Conservation (phyloP, 1,140 invertebrate genomes). For the Ceratoteleas bidentatus region DNA sequence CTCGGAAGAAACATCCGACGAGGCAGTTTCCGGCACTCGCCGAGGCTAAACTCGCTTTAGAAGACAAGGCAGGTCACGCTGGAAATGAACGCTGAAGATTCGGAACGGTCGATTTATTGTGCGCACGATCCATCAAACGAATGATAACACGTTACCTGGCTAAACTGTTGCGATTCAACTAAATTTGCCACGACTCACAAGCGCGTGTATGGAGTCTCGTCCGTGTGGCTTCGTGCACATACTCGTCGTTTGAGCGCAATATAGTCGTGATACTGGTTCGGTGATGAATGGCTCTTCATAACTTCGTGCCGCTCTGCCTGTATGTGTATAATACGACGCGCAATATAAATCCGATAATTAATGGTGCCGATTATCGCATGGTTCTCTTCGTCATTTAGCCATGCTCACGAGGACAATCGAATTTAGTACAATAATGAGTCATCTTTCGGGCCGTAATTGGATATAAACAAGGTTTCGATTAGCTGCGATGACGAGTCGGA, state of each 20-base stretch:
- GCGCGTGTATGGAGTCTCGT: constrained; percentile 32
- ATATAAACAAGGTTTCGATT: constrained; percentile 40
- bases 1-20: constrained; percentile 66
- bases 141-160: constrained; percentile 60
- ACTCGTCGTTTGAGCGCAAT: constrained; percentile 54
- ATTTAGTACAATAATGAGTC: constrained; percentile 33
- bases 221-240: constrained; percentile 49
- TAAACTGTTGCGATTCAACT: constrained; percentile 61
- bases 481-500: background rate
- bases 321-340: constrained; percentile 49
- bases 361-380: constrained; percentile 56
- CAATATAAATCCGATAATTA: constrained; percentile 66
- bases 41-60: constrained; percentile 37
- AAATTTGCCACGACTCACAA: constrained; percentile 55
- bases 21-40: constrained; percentile 69
- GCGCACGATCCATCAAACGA: constrained; percentile 56
- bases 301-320: constrained; percentile 45
- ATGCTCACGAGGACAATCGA: constrained; percentile 53
- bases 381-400: constrained; percentile 48
- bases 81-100: constrained; percentile 57
- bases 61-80: constrained; percentile 47
- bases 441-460: constrained; percentile 18
- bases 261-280: constrained; percentile 41
- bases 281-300: constrained; percentile 67
- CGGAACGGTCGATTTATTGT: constrained; percentile 39